Evolutionary conservation across 64 coral and sea anemone genomes (phyloP).

Genomic region (Actinia equina): DNA sequence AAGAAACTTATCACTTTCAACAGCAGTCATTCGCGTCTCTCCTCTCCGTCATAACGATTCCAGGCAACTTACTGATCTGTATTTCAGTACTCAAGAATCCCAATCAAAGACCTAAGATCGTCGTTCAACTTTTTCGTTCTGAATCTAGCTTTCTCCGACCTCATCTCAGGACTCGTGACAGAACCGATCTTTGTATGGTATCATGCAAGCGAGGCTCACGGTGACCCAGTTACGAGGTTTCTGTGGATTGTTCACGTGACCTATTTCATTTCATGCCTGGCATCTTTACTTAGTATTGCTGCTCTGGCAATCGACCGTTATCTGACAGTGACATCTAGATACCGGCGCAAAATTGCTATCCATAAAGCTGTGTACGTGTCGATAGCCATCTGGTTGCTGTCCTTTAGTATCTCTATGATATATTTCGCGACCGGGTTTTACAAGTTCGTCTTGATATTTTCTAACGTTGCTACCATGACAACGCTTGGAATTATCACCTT

Average conservation of each 20-base stretch:
- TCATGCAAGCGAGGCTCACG: constrained; percentile 60
- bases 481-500: constrained; percentile 34
- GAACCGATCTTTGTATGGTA: constrained; percentile 80
- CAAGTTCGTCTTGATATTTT: constrained; percentile 57
- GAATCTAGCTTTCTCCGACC: constrained; percentile 69
- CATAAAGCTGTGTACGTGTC: constrained; percentile 12
- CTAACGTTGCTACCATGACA: constrained; percentile 42
- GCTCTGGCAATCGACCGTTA: constrained; percentile 64
- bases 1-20: constrained; percentile 49
- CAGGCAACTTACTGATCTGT: constrained; percentile 78
- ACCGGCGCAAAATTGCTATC: constrained; percentile 28
- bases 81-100: constrained; percentile 65
- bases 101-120: constrained; percentile 57
- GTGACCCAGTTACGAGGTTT: constrained; percentile 30
- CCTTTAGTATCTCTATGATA: constrained; percentile 26
- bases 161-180: constrained; percentile 60
- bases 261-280: constrained; percentile 73
- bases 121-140: constrained; percentile 85
- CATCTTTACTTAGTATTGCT: constrained; percentile 78
- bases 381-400: constrained; percentile 32
- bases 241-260: constrained; percentile 72
- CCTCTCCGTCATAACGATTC: constrained; percentile 60
- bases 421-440: constrained; percentile 54
- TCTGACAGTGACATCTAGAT: constrained; percentile 32
- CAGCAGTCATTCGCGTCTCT: constrained; percentile 43